A percentile compares a stretch with the other conserved stretches of the same genome.
These are phyloP conservation scores for Sesia bembeciformis DNA, from an alignment of 2,888 invertebrate genomes.

Conservation along the genomic window DNA sequence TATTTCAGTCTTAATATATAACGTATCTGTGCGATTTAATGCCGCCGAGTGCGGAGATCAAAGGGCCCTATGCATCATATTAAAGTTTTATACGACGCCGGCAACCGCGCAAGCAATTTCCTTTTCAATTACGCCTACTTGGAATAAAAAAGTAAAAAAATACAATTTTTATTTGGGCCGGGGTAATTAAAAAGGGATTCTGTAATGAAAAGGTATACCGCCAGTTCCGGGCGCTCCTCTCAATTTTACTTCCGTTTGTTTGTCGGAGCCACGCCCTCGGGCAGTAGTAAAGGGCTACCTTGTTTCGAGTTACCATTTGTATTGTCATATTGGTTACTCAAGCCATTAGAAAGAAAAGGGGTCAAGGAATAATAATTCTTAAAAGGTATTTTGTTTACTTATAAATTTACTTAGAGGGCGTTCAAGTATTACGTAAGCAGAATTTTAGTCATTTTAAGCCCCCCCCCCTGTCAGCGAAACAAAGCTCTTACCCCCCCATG, in stretches of 20 bases:
- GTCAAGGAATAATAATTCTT: too few species aligned
- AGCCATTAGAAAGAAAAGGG: too few species aligned
- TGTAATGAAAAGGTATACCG: conserved; percentile 73
- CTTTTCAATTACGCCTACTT: conserved; percentile 73
- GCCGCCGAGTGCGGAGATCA: conserved; percentile 65
- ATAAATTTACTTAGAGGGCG: too few species aligned
- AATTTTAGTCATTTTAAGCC: too few species aligned
- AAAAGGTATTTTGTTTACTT: too few species aligned
- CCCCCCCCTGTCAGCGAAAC: too few species aligned
- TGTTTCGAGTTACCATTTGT: background rate
- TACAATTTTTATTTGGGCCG: conserved; percentile 70
- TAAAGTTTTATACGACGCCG: conserved; percentile 67
- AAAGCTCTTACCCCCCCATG: too few species aligned
- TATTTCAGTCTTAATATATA: conserved; percentile 14
- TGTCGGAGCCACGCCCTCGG: conserved; percentile 62
- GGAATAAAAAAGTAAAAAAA: conserved; percentile 69
- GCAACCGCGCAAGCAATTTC: conserved; percentile 62
- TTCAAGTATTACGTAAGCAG: too few species aligned
- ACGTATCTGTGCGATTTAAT: conserved; percentile 55
- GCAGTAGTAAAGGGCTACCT: conserved; percentile 51
- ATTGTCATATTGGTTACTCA: too few species aligned
- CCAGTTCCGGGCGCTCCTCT: conserved; percentile 68
- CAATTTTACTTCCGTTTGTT: conserved; percentile 72
- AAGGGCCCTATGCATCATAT: conserved; percentile 70
- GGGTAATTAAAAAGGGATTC: conserved; percentile 74